phyloP scores from a whole-genome alignment of 2,797 vertebrate genomes.

The Pangasius krempfi region DNA sequence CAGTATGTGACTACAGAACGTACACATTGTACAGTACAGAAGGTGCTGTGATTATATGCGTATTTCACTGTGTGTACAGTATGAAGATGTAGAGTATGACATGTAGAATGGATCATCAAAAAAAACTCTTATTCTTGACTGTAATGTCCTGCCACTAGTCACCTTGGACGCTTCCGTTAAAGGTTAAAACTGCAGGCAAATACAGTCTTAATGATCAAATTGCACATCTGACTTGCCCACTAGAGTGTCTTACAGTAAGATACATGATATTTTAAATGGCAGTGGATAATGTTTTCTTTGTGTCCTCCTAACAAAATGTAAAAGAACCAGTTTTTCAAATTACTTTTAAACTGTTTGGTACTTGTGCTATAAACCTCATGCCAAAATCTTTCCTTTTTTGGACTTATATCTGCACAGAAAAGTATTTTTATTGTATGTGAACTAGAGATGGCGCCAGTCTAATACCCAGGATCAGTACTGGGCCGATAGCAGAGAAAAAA shows the following conservation, averaged over 20 bases:
- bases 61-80: not conserved
- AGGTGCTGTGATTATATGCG: not conserved
- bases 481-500: not conserved
- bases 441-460: not conserved
- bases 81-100: not conserved
- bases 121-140: not conserved
- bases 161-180: not conserved
- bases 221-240: not conserved
- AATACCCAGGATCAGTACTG: not conserved
- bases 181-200: not conserved
- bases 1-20: not conserved
- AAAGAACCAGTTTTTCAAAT: not conserved
- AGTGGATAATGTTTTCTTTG: not conserved
- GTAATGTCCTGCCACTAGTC: no score
- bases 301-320: not conserved
- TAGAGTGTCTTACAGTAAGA: not conserved
- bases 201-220: not conserved
- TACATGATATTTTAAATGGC: not conserved
- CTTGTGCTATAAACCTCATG: not conserved
- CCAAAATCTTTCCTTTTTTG: not conserved
- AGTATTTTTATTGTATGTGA: not conserved
- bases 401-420: not conserved
- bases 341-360: not conserved
- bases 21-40: not conserved
- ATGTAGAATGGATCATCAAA: not conserved